These are phyloP conservation scores for Mormyrops boulengeri DNA, from an alignment of 2,797 vertebrate genomes.

Conservation along the genomic window DNA sequence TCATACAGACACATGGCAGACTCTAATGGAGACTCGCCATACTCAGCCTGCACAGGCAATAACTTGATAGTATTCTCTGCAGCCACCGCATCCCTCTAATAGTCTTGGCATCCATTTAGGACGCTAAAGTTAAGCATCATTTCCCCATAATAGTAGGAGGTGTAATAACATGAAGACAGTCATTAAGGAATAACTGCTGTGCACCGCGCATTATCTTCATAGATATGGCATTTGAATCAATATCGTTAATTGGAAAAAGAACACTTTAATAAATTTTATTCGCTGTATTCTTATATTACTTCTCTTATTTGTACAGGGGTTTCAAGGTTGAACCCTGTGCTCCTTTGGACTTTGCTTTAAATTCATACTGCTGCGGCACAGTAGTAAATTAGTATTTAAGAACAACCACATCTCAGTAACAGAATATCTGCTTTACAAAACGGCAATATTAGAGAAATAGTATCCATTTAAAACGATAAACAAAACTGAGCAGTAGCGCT, in stretches of 20 bases:
- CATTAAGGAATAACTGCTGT: not conserved
- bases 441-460: not conserved
- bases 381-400: not conserved
- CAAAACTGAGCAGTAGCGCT: not conserved
- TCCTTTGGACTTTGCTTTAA: not conserved
- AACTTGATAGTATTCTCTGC: not conserved
- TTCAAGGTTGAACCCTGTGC: not conserved
- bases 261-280: not conserved
- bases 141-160: slow-evolving; percentile 7
- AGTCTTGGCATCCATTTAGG: not conserved
- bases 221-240: not conserved
- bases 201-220: not conserved
- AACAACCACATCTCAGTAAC: not conserved
- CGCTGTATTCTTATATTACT: not conserved
- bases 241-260: not conserved
- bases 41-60: not conserved
- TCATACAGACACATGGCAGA: not conserved
- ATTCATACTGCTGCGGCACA: not conserved
- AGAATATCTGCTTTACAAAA: not conserved
- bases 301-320: not conserved
- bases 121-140: slow-evolving; percentile 21
- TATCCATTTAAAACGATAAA: not conserved
- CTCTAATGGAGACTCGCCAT: not conserved
- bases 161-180: slow-evolving; percentile 3
- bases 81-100: not conserved